Percentiles rank a stretch among this genome's conserved stretches.
phyloP scores from a whole-genome alignment of 2,113 vertebrate genomes.

The Oncorhynchus keta region DNA sequence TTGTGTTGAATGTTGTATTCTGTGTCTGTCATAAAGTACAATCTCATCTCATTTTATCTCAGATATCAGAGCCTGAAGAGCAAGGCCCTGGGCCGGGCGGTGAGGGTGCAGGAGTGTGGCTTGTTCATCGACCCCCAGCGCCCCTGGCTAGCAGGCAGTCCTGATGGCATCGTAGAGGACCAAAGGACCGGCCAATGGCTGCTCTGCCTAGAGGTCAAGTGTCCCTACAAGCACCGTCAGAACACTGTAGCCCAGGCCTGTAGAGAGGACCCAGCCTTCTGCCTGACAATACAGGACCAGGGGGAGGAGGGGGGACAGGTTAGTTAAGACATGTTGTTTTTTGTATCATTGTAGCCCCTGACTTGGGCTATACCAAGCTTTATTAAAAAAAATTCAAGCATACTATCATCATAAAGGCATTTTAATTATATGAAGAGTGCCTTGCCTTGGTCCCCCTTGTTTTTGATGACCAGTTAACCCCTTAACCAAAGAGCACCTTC shows the following conservation, averaged over 20 bases:
- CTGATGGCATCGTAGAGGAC: conserved; percentile 78
- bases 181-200: conserved; percentile 49
- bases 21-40: no score
- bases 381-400: no score
- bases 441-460: no score
- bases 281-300: conserved; percentile 58
- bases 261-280: conserved; percentile 74
- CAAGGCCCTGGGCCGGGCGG: background rate
- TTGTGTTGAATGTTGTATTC: no score
- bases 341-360: no score
- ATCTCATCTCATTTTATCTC: background rate
- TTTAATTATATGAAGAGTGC: no score
- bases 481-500: no score
- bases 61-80: conserved; percentile 72
- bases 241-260: conserved; percentile 72
- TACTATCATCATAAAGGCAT: no score
- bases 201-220: conserved; percentile 81
- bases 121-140: conserved; percentile 73
- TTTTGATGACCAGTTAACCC: no score
- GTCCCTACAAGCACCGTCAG: conserved; percentile 80
- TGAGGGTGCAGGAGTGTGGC: conserved; percentile 74
- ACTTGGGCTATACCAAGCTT: no score
- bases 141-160: conserved; percentile 81
- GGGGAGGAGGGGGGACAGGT: conserved; percentile 8
- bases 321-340: no score